Conservation (phyloP, 2,797 vertebrate species). For the Myotis vivesi region DNA sequence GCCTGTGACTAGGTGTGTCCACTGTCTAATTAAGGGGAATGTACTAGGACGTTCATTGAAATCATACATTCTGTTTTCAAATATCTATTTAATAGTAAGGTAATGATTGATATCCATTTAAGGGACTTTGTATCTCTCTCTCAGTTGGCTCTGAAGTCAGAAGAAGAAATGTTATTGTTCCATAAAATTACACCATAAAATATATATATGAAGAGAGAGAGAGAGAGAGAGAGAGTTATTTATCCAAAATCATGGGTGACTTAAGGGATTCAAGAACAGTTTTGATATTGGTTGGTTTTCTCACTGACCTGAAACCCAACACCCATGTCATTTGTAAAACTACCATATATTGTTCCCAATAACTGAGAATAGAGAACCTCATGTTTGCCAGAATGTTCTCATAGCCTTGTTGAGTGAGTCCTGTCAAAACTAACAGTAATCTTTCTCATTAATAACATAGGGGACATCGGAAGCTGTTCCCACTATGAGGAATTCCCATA, state of each 20-base stretch:
- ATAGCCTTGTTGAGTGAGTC: neutral
- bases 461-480: neutral
- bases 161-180: neutral
- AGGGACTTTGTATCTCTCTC: neutral
- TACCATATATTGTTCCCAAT: neutral
- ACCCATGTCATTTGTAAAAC: neutral
- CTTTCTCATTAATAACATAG: neutral
- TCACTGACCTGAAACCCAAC: constrained; percentile 2
- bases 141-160: neutral
- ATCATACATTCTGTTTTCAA: neutral
- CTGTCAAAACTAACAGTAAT: neutral
- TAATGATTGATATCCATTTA: neutral
- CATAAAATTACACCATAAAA: neutral
- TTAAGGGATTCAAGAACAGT: constrained; percentile 20
- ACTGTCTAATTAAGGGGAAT: neutral
- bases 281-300: neutral
- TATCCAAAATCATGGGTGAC: neutral
- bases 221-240: neutral
- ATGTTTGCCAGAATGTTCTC: neutral
- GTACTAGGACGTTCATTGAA: neutral
- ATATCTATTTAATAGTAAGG: neutral
- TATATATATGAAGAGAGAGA: neutral
- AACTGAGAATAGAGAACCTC: neutral
- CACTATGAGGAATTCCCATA: neutral
- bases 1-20: neutral